phyloP scores from a whole-genome alignment of 2,888 invertebrate genomes.

The Lasioglossum leucozonium region DNA sequence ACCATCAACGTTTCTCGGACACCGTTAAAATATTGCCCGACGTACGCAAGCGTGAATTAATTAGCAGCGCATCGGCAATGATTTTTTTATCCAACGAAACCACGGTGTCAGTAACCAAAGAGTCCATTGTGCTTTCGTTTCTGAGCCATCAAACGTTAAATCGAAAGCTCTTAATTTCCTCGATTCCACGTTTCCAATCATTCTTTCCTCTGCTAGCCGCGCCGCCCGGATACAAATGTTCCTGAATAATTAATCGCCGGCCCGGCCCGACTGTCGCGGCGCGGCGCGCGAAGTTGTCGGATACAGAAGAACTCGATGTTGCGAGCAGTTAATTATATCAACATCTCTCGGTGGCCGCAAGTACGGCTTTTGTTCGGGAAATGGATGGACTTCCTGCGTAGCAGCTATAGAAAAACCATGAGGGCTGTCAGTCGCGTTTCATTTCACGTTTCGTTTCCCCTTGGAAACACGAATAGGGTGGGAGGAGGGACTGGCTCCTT shows the following conservation, averaged over 20 bases:
- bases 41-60: neutral
- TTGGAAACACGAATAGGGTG: neutral
- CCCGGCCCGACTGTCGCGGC: no score
- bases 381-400: constrained; percentile 8
- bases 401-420: neutral
- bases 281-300: neutral
- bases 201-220: neutral
- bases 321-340: constrained; percentile 23
- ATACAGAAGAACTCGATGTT: constrained; percentile 2
- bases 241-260: constrained; percentile 31
- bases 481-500: no score
- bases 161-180: constrained; percentile 17
- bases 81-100: neutral
- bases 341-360: constrained; percentile 9
- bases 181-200: constrained; percentile 12
- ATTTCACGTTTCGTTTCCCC: constrained; percentile 7
- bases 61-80: neutral
- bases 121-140: constrained; percentile 10
- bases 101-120: neutral
- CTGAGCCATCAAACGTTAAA: constrained; percentile 18
- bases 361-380: constrained; percentile 12
- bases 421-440: constrained; percentile 10
- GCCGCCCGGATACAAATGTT: neutral
- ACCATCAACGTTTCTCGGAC: neutral
- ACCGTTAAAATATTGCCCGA: neutral